Base-by-base conservation (phyloP, 1,140 invertebrate species). In the Pectinophora gossypiella region DNA sequence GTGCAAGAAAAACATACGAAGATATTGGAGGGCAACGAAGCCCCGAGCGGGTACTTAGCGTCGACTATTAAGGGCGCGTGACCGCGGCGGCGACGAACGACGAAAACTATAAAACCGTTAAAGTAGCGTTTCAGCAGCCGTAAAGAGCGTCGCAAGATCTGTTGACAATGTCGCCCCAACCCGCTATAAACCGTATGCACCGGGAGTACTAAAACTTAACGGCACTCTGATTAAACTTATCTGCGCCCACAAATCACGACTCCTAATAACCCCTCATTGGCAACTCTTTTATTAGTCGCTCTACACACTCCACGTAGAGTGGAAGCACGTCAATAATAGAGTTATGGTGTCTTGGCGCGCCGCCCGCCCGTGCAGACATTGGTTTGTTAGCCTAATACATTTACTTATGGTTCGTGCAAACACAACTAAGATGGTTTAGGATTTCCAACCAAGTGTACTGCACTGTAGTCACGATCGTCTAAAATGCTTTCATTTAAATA, bases 51-150 rank as follows among this genome's bases (percentile, higher is more conserved):
- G 74, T 79, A 86, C 83, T 86, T 85, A 86, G 83, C 76, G 76
- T 54, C 48, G 68, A 72, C 80, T 83, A 86, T 87, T 85, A 86
- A 76, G 79, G 70, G 65, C 68, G 65, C 56, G 79, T 74, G 76
- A 79, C 77, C 80, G 79, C 72, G 71, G 71, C 73, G 64, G 70
- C 69, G 75, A 71, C 75, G 75, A 64, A 79, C 80, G 83, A 76
- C 79, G 72, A 80, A 83, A 82, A 83, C 83, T 87, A 87, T 87
- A 87, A 86, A 86, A 86, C 78, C 76, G 79, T 86, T 86, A 86
- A 86, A 86, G 79, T 73, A 85, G 78, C 81, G 76, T 86, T 85
- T 83, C 79, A 85, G 77, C 78, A 80, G 79, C 78, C 64, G 81
- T 87, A 85, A 87, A 87, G 83, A 82, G 72, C 72, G 77, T 76